These are phyloP conservation scores for Lordiphosa fenestrarum DNA, from an alignment of 2,888 invertebrate genomes.

Conservation along the genomic window DNA sequence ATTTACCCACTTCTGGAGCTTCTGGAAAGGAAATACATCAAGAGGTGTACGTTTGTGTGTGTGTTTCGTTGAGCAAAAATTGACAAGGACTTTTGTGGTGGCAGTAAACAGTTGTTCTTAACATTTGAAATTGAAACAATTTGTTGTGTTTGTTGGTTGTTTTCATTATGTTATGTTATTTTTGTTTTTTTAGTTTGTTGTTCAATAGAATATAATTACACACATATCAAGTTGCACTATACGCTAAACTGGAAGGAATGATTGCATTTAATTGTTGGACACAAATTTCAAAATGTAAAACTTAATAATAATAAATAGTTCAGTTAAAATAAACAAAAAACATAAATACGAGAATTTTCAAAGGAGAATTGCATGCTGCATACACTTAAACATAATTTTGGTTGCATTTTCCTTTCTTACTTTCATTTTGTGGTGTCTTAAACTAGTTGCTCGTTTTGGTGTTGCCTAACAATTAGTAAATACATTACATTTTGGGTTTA, in stretches of 20 bases:
- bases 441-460: constrained; percentile 49
- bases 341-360: constrained; percentile 8
- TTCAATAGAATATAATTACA: constrained; percentile 62
- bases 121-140: constrained; percentile 31
- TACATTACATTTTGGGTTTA: constrained; percentile 20
- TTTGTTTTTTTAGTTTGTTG: constrained; percentile 26
- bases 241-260: constrained; percentile 70
- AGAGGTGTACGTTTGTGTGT: background rate
- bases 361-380: background rate
- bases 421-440: constrained; percentile 31
- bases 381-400: constrained; percentile 62
- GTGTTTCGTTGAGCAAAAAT: constrained; percentile 45
- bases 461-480: constrained; percentile 63
- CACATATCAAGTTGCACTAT: constrained; percentile 58
- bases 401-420: constrained; percentile 39
- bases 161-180: constrained; percentile 14
- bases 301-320: constrained; percentile 43
- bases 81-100: constrained; percentile 55
- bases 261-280: constrained; percentile 67
- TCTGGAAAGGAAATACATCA: too few relatives aligned
- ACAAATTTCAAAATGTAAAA: constrained; percentile 36
- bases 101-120: constrained; percentile 54
- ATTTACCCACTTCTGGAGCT: too few relatives aligned
- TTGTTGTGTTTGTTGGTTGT: constrained; percentile 24
- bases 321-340: constrained; percentile 33